phyloP scores from a whole-genome alignment of 2,113 vertebrate genomes.

The Talpa occidentalis region DNA sequence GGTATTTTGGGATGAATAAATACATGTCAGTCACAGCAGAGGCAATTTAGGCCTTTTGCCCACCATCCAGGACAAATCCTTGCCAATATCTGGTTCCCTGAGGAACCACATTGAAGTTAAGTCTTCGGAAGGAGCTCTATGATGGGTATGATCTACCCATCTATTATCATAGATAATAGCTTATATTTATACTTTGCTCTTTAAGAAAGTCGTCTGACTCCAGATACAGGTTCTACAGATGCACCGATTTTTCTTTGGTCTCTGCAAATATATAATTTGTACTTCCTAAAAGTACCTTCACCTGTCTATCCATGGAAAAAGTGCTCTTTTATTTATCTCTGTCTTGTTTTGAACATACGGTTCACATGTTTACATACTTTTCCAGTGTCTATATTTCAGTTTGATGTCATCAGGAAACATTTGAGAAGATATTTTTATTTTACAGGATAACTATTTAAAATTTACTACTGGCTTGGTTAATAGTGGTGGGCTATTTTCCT shows the following conservation, averaged over 20 bases:
- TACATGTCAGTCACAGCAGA: neutral
- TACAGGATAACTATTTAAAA: neutral
- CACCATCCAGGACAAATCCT: neutral
- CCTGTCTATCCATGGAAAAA: neutral
- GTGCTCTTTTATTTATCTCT: neutral
- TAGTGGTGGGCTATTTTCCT: neutral
- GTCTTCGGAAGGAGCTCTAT: neutral
- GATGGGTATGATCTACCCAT: neutral
- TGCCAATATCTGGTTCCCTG: neutral
- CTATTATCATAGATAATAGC: no score
- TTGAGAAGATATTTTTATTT: conserved; percentile 32
- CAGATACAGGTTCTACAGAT: neutral
- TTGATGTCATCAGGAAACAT: conserved; percentile 4
- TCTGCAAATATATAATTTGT: neutral
- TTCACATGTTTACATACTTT: conserved; percentile 20
- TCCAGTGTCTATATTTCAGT: neutral
- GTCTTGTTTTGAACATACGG: neutral
- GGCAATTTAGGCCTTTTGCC: neutral
- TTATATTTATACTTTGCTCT: neutral
- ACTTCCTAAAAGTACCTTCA: conserved; percentile 14
- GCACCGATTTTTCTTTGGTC: neutral
- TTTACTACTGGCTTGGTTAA: neutral
- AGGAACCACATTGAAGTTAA: neutral
- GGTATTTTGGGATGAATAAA: neutral
- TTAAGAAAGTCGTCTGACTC: neutral